A percentile compares a stretch with the other conserved stretches of the same genome.
Evolutionary conservation across 2,797 vertebrate genomes (phyloP).

Genomic region (Stomatorhinus walkeri): DNA sequence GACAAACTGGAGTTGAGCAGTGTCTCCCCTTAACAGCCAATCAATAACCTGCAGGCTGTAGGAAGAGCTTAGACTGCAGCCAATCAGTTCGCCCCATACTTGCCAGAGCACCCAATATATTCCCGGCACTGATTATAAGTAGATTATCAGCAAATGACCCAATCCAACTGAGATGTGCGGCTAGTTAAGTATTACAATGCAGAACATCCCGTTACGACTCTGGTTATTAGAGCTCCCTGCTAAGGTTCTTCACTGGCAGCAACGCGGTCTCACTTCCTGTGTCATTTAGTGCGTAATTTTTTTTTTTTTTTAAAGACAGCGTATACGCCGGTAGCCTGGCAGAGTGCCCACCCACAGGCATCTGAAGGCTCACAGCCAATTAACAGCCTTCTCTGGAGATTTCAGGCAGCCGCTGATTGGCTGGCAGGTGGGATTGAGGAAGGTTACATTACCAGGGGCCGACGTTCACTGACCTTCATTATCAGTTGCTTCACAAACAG

Average conservation of each 20-base stretch:
- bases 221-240: background rate
- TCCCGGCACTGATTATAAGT: background rate
- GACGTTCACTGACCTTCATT: constrained; percentile 74
- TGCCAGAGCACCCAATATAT: background rate
- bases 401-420: background rate
- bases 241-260: background rate
- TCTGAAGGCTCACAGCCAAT: background rate
- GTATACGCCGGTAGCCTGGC: background rate
- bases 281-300: background rate
- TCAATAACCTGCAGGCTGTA: background rate
- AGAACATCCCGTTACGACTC: background rate
- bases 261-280: background rate
- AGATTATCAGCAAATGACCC: background rate
- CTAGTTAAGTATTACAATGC: background rate
- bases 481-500: constrained; percentile 95
- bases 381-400: background rate
- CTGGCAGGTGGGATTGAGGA: background rate
- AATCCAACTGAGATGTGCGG: background rate
- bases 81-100: background rate
- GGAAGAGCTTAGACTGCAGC: background rate
- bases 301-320: background rate
- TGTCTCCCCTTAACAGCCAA: background rate
- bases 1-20: background rate
- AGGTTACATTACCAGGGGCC: background rate
- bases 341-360: background rate